phyloP scores from a whole-genome alignment of 2,888 invertebrate genomes.

The Gordius sp. region DNA sequence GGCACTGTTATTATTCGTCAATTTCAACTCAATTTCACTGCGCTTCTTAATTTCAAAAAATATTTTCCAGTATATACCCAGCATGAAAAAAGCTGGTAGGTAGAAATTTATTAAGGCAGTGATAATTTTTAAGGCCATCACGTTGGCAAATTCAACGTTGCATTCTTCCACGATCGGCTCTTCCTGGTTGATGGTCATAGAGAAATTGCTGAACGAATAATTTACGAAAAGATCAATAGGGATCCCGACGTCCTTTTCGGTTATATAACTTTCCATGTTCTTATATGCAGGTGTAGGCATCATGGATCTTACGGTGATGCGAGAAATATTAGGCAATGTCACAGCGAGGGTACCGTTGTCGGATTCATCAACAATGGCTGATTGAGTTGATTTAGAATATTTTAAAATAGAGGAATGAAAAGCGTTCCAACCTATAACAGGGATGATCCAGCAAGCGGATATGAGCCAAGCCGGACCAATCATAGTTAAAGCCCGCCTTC shows the following conservation, averaged over 20 bases:
- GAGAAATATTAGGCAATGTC: too few species aligned
- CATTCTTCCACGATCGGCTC: conserved; percentile 26
- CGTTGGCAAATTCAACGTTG: conserved; percentile 33
- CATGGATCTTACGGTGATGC: too few species aligned
- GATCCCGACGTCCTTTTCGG: too few species aligned
- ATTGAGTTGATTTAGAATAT: too few species aligned
- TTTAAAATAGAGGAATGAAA: conserved; percentile 21
- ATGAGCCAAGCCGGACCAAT: conserved; percentile 32
- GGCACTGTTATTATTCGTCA: neutral
- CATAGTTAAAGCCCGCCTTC: conserved; percentile 31
- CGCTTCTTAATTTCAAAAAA: conserved; percentile 31
- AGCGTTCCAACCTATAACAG: conserved; percentile 32
- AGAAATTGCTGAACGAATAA: too few species aligned
- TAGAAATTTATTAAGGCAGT: conserved; percentile 34
- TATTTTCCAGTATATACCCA: conserved; percentile 27
- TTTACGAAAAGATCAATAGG: too few species aligned
- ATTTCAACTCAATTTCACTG: conserved; percentile 19
- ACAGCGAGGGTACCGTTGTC: too few species aligned
- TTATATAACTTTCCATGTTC: too few species aligned
- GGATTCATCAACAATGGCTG: too few species aligned
- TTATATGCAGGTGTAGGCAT: too few species aligned
- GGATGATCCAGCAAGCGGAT: conserved; percentile 32
- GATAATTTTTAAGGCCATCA: conserved; percentile 31
- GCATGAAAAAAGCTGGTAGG: conserved; percentile 33
- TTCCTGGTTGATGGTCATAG: too few species aligned